phyloP scores from a whole-genome alignment of 2,797 vertebrate species.

The Cyprinella venusta region DNA sequence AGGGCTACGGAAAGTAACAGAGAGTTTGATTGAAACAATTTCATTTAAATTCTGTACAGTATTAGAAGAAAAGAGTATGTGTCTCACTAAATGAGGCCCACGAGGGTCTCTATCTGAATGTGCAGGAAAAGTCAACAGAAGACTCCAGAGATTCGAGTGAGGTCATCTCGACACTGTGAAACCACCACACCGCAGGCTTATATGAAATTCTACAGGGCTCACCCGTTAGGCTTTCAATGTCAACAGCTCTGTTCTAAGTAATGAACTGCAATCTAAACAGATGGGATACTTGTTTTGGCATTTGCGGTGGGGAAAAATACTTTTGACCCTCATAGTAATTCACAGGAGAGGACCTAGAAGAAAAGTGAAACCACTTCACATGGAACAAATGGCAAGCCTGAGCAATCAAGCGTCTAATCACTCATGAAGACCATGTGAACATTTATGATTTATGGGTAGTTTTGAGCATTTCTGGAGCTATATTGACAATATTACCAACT shows the following conservation, averaged over 20 bases:
- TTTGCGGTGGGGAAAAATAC: slow-evolving; percentile 35
- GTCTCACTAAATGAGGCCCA: not conserved
- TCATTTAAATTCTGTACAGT: not conserved
- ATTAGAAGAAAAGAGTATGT: not conserved
- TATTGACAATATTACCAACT: not conserved
- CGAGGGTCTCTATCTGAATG: not conserved
- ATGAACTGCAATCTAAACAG: slow-evolving; percentile 47
- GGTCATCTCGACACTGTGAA: slow-evolving; percentile 20
- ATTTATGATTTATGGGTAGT: slow-evolving; percentile 34
- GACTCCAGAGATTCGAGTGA: slow-evolving; percentile 18
- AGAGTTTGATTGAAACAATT: not conserved
- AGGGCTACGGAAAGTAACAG: not conserved
- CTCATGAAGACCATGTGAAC: slow-evolving; percentile 53
- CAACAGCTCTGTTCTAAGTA: slow-evolving; percentile 35
- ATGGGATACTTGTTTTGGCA: slow-evolving; percentile 57
- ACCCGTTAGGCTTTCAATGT: slow-evolving; percentile 29
- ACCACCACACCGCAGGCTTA: slow-evolving; percentile 28
- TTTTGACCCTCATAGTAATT: slow-evolving; percentile 39
- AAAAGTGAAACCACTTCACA: slow-evolving; percentile 48
- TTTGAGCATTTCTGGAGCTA: not conserved
- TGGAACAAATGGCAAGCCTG: slow-evolving; percentile 50
- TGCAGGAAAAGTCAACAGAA: slow-evolving; percentile 44
- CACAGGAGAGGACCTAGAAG: slow-evolving; percentile 40
- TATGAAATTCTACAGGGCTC: slow-evolving; percentile 9
- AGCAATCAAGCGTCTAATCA: slow-evolving; percentile 54